phyloP scores from a whole-genome alignment of 2,888 invertebrate species.

The Ophion ventricosus region DNA sequence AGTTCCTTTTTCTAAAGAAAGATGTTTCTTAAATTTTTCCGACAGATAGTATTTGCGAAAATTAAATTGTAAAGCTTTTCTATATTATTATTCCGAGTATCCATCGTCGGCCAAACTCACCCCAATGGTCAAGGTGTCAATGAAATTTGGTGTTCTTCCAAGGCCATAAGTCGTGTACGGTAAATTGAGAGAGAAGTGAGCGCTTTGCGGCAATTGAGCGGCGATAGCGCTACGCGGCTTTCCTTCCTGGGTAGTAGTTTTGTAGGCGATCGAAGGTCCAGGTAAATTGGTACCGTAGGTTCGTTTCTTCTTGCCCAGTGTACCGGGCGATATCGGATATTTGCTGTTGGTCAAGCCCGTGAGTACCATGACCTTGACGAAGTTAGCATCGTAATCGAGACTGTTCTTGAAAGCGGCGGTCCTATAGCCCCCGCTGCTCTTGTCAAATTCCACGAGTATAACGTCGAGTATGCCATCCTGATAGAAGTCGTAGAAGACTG shows the following conservation, averaged over 20 bases:
- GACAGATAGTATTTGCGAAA: too few species aligned
- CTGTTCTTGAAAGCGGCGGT: conserved; percentile 94
- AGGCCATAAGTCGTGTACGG: conserved; percentile 98
- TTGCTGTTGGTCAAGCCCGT: conserved; percentile 91
- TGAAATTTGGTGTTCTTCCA: conserved; percentile 99
- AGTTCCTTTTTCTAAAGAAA: too few species aligned
- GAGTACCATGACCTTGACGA: conserved; percentile 96
- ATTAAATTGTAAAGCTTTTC: too few species aligned
- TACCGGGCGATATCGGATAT: conserved; percentile 89
- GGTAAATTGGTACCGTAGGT: conserved; percentile 96
- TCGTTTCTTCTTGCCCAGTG: conserved; percentile 90
- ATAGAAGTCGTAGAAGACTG: conserved; percentile 96
- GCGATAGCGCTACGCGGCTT: conserved; percentile 91
- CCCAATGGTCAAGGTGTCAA: conserved; percentile 94
- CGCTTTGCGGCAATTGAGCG: conserved; percentile 95
- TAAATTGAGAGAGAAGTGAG: conserved; percentile 95
- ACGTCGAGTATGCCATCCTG: conserved; percentile 98
- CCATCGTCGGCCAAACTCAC: conserved; percentile 80
- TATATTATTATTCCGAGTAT: too few species aligned
- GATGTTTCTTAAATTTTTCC: too few species aligned
- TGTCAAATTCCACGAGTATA: conserved; percentile 88
- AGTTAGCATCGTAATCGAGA: conserved; percentile 96
- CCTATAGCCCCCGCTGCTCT: conserved; percentile 82
- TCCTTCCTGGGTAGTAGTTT: conserved; percentile 95
- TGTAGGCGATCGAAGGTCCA: conserved; percentile 94